phyloP scores from a whole-genome alignment of 2,888 invertebrate genomes.

The Drosophila phalerata region DNA sequence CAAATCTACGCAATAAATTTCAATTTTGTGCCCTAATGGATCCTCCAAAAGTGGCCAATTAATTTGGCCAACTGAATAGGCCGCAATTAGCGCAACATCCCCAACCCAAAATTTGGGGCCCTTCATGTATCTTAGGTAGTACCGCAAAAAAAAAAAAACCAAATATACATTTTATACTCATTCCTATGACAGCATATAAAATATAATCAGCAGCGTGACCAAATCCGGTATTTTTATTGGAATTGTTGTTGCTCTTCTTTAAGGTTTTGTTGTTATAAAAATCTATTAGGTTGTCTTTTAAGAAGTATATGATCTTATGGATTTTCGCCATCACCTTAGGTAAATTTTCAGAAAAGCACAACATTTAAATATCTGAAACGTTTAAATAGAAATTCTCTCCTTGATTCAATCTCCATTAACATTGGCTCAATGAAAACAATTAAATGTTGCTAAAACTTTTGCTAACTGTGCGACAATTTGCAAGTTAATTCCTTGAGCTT shows the following conservation, averaged over 20 bases:
- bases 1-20: slow-evolving; percentile 79
- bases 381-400: not conserved
- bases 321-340: no score
- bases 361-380: not conserved
- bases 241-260: not conserved
- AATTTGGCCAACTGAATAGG: slow-evolving; percentile 63
- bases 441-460: slow-evolving; percentile 33
- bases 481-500: slow-evolving; percentile 21
- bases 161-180: slow-evolving; percentile 29
- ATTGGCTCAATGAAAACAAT: slow-evolving; percentile 18
- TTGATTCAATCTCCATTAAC: slow-evolving; percentile 23
- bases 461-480: slow-evolving; percentile 44
- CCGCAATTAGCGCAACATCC: slow-evolving; percentile 63
- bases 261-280: slow-evolving; percentile 1
- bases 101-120: slow-evolving; percentile 17
- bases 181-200: slow-evolving; percentile 30
- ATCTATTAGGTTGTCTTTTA: slow-evolving; percentile 12
- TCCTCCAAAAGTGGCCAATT: slow-evolving; percentile 73
- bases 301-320: not conserved
- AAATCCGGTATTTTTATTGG: slow-evolving; percentile 31
- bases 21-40: slow-evolving; percentile 77
- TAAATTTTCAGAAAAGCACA: not conserved
- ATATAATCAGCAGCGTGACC: slow-evolving; percentile 29
- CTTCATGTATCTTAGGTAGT: slow-evolving; percentile 7
- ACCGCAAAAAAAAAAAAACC: not conserved